Evolutionary conservation across 1,140 invertebrate species (phyloP), one percentile per base, ranked within the genome.

Genomic region (Brachystomella parvula): DNA sequence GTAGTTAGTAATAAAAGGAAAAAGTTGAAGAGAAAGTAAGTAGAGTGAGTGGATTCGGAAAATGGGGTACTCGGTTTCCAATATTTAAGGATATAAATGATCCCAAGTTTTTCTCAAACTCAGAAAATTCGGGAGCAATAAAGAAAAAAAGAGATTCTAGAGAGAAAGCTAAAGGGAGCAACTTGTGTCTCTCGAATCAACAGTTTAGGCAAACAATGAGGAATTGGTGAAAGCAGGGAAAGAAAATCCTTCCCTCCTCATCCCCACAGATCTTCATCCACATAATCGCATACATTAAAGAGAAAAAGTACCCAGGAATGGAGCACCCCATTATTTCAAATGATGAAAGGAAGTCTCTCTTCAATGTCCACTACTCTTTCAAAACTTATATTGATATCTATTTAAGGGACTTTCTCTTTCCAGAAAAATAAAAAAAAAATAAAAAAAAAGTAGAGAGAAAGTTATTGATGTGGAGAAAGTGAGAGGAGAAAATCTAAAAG

Each of bases 141-240:
- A 15, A 53, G 68, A 64, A 65, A 69, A 66, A 69, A 69, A 69
- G 68, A 69, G 63, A 69, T 64, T 60, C 66, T 66, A 63, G 62
- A 24, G 24, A 53, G 49, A 53, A 53, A 53, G 49, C 15, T 12
- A 53, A 44, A 44, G n/a, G n/a, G 65, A 69, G 68, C 68, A 70
- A 70, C 68, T 70, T 70, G 68, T 70, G 68, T 66, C 68, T 66
- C 67, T 12, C 68, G 68, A 70, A 70, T 70, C 68, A 70, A 70
- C 68, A 70, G 68, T 70, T 70, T 70, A 70, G 65, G 65, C 68
- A 66, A 70, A 70, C 65, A 70, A 64, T 66, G 63, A 69, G 65
- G 65, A 62, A 39, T 12, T 26, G 3, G 35, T 12, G 9, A 15
- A 35, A 62, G 35, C 15, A 39, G 30, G 35, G 44, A 49, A 24